Base-by-base conservation (phyloP, 1,140 invertebrate genomes). In the Vollenhovia emeryi region DNA sequence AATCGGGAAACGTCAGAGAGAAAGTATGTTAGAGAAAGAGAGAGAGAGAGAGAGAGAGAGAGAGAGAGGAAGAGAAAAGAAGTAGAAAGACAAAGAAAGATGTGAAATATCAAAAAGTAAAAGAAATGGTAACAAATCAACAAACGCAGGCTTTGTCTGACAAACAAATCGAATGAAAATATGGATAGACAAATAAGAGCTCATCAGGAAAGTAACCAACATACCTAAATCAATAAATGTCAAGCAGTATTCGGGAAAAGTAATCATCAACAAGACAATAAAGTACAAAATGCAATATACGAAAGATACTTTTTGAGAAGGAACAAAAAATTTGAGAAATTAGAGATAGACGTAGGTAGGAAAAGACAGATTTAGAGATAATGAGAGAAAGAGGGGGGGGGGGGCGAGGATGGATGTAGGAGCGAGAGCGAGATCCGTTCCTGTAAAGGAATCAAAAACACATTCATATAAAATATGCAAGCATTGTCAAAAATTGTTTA, bases 361-460 rank as follows among this genome's bases (percentile, higher is more conserved):
- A 33, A 62, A 48, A 86, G 59, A 85, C 57, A 40, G 36, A 40
- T n/a, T n/a, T 36, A 88, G 27, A 86, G 68, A 86, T 24, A 84
- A 40, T 75, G 71, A 86, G 60, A 86, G 75, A 62, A 69, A 80
- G 55, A 62, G 27, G 59, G 48, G 59, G 11, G 64, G 15, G 83
- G 52, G n/a, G 69, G 78, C 55, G 60, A 80, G 68, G 57, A 88
- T 75, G 86, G 86, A 90, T 85, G 75, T 84, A 90, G 88, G 91
- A 93, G 91, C 84, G 94, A 94, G 93, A 95, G 94, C 93, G 90
- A 93, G 93, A 93, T 94, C 93, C 92, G 93, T 95, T 95, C 94
- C 94, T 95, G 94, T 94, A 95, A 95, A 94, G 94, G 94, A 94
- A 94, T 94, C 92, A 95, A 94, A 94, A 95, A 95, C 91, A 95